Evolutionary conservation across 2,888 invertebrate species (phyloP).

Genomic region (Sceliomorpha sp.): DNA sequence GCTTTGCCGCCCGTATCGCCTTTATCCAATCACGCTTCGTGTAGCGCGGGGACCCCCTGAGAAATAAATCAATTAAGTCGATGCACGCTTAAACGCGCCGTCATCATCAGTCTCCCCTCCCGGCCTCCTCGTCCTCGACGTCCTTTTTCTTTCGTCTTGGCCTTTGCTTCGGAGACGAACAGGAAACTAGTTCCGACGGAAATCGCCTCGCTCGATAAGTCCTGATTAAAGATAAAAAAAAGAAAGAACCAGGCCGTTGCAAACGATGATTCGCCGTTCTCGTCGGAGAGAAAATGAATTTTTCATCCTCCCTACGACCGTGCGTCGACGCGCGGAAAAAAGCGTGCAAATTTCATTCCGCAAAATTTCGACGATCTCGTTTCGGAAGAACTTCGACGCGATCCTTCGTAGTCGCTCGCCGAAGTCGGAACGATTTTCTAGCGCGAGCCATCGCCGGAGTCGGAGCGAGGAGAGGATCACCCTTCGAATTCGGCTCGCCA

Average conservation of each 20-base stretch:
- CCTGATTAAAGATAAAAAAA: conserved; percentile 14
- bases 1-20: conserved; percentile 51
- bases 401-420: conserved; percentile 42
- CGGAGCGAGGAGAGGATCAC: conserved; percentile 30
- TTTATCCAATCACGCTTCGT: conserved; percentile 56
- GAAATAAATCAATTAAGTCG: conserved; percentile 77
- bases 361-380: too few relatives aligned
- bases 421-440: conserved; percentile 46
- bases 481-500: conserved; percentile 60
- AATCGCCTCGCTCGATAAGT: conserved; percentile 49
- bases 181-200: conserved; percentile 51
- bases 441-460: conserved; percentile 8
- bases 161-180: conserved; percentile 28
- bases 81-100: conserved; percentile 69
- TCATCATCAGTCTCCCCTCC: conserved; percentile 66
- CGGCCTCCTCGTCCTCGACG: conserved; percentile 16
- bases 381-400: too few relatives aligned
- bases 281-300: conserved; percentile 37
- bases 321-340: too few relatives aligned
- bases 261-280: conserved; percentile 32
- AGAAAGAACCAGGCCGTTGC: conserved; percentile 5
- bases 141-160: conserved; percentile 25
- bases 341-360: too few relatives aligned
- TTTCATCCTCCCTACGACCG: conserved; percentile 13
- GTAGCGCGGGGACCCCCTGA: conserved; percentile 57